Conservation (phyloP, 23 tunicate species). For the Phallusia fumigata region DNA sequence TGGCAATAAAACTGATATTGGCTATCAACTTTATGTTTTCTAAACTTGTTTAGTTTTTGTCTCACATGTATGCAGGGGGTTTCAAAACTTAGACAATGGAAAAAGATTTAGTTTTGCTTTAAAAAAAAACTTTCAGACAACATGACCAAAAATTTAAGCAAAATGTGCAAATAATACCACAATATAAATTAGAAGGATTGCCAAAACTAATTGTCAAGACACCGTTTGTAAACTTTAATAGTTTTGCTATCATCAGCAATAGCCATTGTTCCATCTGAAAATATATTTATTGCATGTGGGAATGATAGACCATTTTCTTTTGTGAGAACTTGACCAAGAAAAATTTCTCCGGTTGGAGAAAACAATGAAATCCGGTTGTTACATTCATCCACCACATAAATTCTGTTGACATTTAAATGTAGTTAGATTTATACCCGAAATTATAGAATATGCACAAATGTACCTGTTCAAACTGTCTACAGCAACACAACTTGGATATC, state of each 20-base stretch:
- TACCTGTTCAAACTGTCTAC: slow-evolving; percentile 54
- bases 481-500: slow-evolving; percentile 77
- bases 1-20: no score
- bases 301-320: slow-evolving; percentile 60
- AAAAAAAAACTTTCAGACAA: neutral
- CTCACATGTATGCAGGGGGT: no score
- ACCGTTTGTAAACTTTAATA: slow-evolving; percentile 41
- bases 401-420: slow-evolving; percentile 13
- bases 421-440: neutral
- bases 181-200: no score
- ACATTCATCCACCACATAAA: slow-evolving; percentile 80
- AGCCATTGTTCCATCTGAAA: slow-evolving; percentile 57
- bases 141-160: no score
- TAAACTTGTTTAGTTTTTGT: no score
- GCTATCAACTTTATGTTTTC: no score
- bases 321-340: slow-evolving; percentile 38
- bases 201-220: no score
- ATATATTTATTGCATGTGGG: slow-evolving; percentile 55
- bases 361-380: slow-evolving; percentile 62
- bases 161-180: no score
- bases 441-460: no score
- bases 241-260: slow-evolving; percentile 72
- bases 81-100: no score
- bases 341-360: slow-evolving; percentile 46
- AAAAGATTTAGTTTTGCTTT: no score